Evolutionary conservation across 2,888 invertebrate species (phyloP).

Genomic region (Epiblema foenella): DNA sequence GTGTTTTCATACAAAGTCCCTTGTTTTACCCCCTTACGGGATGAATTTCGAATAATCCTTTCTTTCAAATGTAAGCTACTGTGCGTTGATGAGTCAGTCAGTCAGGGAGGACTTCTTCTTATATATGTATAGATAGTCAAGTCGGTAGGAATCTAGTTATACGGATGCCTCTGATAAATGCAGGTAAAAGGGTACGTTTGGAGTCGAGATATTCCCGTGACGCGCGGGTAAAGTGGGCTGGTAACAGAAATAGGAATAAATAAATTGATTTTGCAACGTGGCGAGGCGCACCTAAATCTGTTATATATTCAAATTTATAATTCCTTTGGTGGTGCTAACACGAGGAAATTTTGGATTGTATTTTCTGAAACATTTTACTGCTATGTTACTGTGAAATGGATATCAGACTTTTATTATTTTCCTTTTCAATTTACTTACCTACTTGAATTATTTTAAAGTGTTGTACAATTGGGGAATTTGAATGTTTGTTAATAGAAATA

Average conservation of each 20-base stretch:
- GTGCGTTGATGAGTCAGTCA: too few species aligned
- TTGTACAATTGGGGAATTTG: too few species aligned
- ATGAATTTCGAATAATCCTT: too few species aligned
- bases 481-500: too few species aligned
- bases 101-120: too few species aligned
- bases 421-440: too few species aligned
- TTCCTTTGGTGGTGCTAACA: background rate
- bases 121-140: background rate
- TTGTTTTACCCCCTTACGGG: too few species aligned
- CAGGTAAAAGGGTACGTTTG: background rate
- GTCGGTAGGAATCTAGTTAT: background rate
- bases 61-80: too few species aligned
- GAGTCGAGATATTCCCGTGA: conserved; percentile 4
- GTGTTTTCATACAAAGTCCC: too few species aligned
- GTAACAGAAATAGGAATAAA: background rate
- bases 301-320: conserved; percentile 1
- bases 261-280: background rate
- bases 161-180: background rate
- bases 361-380: background rate
- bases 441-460: too few species aligned
- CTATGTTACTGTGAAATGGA: too few species aligned
- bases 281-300: background rate
- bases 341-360: background rate
- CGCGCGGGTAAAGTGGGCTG: background rate
- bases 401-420: too few species aligned